Percentiles rank a stretch among this genome's conserved stretches.
Evolutionary conservation across 2,888 invertebrate genomes (phyloP).

Genomic region (Plagodis dolabraria): DNA sequence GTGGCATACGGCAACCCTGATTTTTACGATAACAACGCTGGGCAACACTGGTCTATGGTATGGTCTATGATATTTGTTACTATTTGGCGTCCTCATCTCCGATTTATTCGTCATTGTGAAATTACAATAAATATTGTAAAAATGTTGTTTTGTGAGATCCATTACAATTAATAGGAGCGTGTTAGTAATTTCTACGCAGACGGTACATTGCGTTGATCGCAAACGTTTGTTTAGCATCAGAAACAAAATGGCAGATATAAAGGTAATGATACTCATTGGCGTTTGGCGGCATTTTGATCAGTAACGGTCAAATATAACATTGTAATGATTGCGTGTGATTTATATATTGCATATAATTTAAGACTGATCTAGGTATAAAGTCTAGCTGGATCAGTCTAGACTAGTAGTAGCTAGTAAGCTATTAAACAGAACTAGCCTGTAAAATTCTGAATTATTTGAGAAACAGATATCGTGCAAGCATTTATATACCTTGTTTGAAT

Average conservation of each 20-base stretch:
- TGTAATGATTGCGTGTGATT: constrained; percentile 4
- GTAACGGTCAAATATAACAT: constrained; percentile 19
- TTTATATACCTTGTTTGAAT: too few relatives aligned
- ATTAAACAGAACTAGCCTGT: too few relatives aligned
- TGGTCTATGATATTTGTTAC: constrained; percentile 45
- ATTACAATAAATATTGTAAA: constrained; percentile 52
- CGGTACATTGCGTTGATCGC: constrained; percentile 70
- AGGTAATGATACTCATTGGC: constrained; percentile 61
- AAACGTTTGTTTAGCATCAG: constrained; percentile 59
- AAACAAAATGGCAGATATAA: constrained; percentile 83
- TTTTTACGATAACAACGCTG: too few relatives aligned
- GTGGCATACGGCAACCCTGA: too few relatives aligned
- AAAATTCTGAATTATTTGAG: too few relatives aligned
- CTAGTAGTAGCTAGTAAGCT: too few relatives aligned
- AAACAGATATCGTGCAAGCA: too few relatives aligned
- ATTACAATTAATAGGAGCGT: constrained; percentile 52
- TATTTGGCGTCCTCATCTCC: constrained; percentile 67
- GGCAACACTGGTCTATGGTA: too few relatives aligned
- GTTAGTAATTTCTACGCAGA: constrained; percentile 59
- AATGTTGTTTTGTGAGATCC: constrained; percentile 64
- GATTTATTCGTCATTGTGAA: constrained; percentile 54
- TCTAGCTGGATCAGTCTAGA: too few relatives aligned
- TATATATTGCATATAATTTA: too few relatives aligned
- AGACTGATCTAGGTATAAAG: too few relatives aligned
- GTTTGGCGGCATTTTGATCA: constrained; percentile 81